A percentile compares a stretch with the other conserved stretches of the same genome.
Conservation (phyloP, 2,888 invertebrate genomes). For the Himalopsyche japonica region DNA sequence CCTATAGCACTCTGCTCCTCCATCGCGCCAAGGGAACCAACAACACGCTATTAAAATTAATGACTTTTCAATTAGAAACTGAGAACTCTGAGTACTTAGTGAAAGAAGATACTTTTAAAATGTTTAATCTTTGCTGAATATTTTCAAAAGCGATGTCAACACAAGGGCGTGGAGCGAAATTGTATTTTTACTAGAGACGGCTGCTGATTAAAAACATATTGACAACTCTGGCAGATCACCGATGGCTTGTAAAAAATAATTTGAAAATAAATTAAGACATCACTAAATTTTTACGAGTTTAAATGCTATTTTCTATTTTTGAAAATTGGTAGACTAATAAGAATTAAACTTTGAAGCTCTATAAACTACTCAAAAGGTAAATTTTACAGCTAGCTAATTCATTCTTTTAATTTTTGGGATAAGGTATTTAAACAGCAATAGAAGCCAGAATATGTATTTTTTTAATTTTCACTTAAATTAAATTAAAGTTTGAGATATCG, state of each 20-base stretch:
- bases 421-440: no score
- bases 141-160: not conserved
- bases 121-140: slow-evolving; percentile 30
- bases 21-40: slow-evolving; percentile 38
- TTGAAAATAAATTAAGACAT: no score
- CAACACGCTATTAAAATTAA: slow-evolving; percentile 42
- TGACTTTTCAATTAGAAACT: slow-evolving; percentile 42
- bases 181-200: not conserved
- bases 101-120: slow-evolving; percentile 38
- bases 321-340: no score
- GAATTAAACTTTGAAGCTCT: no score
- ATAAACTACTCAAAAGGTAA: no score
- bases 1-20: slow-evolving; percentile 11
- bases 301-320: no score
- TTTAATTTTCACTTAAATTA: no score
- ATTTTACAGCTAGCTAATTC: no score
- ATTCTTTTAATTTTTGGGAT: no score
- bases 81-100: slow-evolving; percentile 38
- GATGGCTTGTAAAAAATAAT: not conserved
- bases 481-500: no score
- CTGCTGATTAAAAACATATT: not conserved
- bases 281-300: no score
- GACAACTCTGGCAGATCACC: not conserved
- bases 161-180: not conserved
- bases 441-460: no score